Percentiles rank a stretch among this genome's conserved stretches.
Evolutionary conservation across 2,797 vertebrate species (phyloP).

Genomic region (Limnodromus scolopaceus): DNA sequence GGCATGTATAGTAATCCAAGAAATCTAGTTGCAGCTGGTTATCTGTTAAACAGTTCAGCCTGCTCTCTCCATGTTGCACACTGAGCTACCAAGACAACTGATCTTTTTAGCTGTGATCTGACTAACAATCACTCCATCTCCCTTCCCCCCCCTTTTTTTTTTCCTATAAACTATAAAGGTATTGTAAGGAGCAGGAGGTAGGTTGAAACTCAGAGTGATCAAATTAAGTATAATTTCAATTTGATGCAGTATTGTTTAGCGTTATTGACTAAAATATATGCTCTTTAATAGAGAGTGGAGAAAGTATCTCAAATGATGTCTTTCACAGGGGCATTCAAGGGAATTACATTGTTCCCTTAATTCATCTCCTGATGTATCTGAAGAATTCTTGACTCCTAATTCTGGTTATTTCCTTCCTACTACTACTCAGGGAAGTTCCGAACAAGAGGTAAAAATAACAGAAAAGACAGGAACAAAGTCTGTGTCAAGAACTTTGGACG

Average conservation of each 20-base stretch:
- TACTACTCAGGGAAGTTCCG: conserved; percentile 28
- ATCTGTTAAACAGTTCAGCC: not conserved
- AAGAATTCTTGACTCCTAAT: conserved; percentile 75
- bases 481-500: not conserved
- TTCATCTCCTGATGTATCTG: conserved; percentile 55
- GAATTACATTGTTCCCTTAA: conserved; percentile 15
- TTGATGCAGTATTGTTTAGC: not conserved
- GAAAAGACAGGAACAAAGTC: not conserved
- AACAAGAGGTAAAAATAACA: conserved; percentile 64
- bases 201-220: not conserved
- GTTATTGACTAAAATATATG: not conserved
- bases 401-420: conserved; percentile 41
- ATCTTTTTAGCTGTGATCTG: not conserved
- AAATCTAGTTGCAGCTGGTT: not conserved
- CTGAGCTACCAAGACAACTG: not conserved
- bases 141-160: fast-evolving
- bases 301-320: not conserved
- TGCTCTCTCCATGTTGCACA: not conserved
- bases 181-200: not conserved
- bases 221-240: not conserved
- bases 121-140: not conserved
- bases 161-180: not conserved
- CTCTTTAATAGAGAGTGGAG: not conserved
- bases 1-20: not conserved
- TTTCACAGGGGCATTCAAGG: conserved; percentile 36